These are phyloP conservation scores for Nannobrachium achirus DNA, from an alignment of 2,113 vertebrate species.

Conservation along the genomic window DNA sequence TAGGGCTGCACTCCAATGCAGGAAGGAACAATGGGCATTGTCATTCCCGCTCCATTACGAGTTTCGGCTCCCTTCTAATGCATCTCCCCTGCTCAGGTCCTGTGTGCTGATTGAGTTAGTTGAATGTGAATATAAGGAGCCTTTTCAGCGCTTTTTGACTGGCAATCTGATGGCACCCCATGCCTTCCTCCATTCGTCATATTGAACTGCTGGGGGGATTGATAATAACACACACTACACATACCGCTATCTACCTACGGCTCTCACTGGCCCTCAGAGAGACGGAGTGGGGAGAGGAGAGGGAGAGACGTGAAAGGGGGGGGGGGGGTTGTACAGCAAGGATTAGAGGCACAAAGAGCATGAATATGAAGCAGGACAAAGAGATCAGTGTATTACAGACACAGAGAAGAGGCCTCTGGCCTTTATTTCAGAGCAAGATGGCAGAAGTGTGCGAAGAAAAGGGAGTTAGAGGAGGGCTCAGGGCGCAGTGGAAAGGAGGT, in stretches of 20 bases:
- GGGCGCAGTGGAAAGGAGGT: background rate
- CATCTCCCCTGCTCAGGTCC: slow-evolving; percentile 51
- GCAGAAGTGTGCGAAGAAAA: background rate
- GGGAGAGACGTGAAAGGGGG: slow-evolving; percentile 7
- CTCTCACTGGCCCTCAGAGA: slow-evolving; percentile 18
- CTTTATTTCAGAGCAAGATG: background rate
- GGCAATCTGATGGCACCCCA: slow-evolving; percentile 54
- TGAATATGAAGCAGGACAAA: slow-evolving; percentile 52
- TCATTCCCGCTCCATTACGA: slow-evolving; percentile 57
- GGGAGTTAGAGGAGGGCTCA: background rate
- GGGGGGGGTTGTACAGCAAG: slow-evolving; percentile 47
- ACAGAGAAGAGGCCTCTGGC: slow-evolving; percentile 6
- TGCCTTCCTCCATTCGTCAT: slow-evolving; percentile 33
- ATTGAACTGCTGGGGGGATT: slow-evolving; percentile 46
- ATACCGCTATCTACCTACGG: slow-evolving; percentile 34
- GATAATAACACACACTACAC: slow-evolving; percentile 54
- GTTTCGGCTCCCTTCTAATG: slow-evolving; percentile 48
- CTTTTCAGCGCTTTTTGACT: slow-evolving; percentile 46
- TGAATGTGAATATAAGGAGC: slow-evolving; percentile 41
- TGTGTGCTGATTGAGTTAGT: slow-evolving; percentile 59
- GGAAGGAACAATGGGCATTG: slow-evolving; percentile 55
- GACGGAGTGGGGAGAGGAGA: slow-evolving; percentile 28
- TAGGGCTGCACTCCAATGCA: slow-evolving; percentile 29
- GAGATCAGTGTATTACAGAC: slow-evolving; percentile 24
- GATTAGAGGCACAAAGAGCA: slow-evolving; percentile 47